phyloP scores from a whole-genome alignment of 2,113 vertebrate species.

The Stigmatopora nigra region DNA sequence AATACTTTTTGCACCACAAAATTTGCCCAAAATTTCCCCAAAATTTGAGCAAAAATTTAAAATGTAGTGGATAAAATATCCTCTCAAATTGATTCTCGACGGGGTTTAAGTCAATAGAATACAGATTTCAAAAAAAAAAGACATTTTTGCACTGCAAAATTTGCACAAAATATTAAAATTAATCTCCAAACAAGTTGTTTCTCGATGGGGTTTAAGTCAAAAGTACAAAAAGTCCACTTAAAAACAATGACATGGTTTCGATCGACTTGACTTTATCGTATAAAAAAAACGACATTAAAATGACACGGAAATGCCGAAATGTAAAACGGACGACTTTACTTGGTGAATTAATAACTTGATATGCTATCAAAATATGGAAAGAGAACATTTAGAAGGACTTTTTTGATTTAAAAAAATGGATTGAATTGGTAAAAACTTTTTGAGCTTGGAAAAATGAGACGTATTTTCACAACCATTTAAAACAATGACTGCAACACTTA shows the following conservation, averaged over 20 bases:
- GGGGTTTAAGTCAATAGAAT: no score
- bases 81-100: no score
- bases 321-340: constrained; percentile 5
- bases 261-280: constrained; percentile 16
- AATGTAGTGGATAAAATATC: no score
- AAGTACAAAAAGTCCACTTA: constrained; percentile 17
- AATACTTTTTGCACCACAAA: no score
- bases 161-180: no score
- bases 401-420: constrained; percentile 31
- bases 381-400: constrained; percentile 9
- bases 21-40: no score
- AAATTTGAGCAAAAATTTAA: no score
- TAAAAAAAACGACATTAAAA: background rate
- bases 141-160: no score
- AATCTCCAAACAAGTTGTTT: no score
- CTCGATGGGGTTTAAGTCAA: constrained; percentile 9
- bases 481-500: constrained; percentile 75
- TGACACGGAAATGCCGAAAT: constrained; percentile 16
- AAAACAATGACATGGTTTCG: constrained; percentile 24
- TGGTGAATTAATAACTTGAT: background rate
- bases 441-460: constrained; percentile 14
- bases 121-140: no score
- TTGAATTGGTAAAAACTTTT: constrained; percentile 36
- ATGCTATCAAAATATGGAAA: constrained; percentile 11
- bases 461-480: constrained; percentile 76